These are phyloP conservation scores for Lerista edwardsae DNA, from an alignment of 2,797 vertebrate genomes.

Conservation along the genomic window DNA sequence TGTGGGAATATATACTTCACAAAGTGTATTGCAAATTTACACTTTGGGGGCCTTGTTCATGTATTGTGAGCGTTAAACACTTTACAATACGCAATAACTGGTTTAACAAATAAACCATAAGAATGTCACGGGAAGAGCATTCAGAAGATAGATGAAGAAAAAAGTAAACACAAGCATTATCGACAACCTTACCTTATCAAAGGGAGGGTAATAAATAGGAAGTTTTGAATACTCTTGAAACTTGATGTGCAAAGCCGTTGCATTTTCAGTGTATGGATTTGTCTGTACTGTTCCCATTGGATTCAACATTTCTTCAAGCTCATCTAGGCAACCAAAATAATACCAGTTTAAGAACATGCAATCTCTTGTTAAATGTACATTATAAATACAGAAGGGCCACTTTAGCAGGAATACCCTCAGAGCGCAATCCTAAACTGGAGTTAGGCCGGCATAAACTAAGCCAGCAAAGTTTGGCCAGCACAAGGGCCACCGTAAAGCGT, in stretches of 20 bases:
- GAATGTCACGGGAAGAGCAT: background rate
- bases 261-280: constrained; percentile 96
- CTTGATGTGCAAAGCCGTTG: constrained; percentile 90
- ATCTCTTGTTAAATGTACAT: background rate
- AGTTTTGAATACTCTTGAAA: constrained; percentile 88
- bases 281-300: constrained; percentile 97
- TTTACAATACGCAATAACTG: background rate
- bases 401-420: background rate
- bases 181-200: constrained; percentile 90
- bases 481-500: no score
- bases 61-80: background rate
- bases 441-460: no score
- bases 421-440: no score
- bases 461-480: no score
- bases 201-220: constrained; percentile 89
- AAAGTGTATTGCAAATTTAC: background rate
- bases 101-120: background rate
- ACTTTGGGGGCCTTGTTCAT: background rate
- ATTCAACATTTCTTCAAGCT: constrained; percentile 99
- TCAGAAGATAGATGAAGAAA: background rate
- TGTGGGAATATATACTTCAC: background rate
- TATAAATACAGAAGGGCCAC: background rate
- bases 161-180: background rate
- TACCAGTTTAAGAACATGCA: constrained; percentile 27
- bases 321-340: constrained; percentile 82